These are phyloP conservation scores for Hemibagrus guttatus DNA, from an alignment of 2,797 vertebrate species.

Conservation along the genomic window DNA sequence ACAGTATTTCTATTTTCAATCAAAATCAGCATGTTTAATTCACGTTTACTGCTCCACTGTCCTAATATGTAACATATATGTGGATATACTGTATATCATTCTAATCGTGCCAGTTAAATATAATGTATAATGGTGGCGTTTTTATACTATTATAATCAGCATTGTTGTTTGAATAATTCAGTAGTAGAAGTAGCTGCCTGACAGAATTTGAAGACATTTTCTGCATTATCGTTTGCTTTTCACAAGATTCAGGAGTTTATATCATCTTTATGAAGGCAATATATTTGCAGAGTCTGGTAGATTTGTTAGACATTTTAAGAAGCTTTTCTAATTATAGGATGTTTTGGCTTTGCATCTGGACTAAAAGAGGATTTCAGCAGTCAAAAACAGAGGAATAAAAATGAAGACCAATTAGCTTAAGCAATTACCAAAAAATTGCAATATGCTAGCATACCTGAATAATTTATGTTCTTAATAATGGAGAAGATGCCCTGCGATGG, in stretches of 20 bases:
- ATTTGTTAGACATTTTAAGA: background rate
- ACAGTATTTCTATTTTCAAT: background rate
- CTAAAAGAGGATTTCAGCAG: background rate
- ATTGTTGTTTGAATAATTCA: background rate
- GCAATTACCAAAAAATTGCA: background rate
- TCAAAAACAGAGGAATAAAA: background rate
- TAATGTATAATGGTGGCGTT: background rate
- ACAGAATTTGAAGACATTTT: background rate
- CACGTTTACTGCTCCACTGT: background rate
- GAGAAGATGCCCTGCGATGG: too few relatives aligned
- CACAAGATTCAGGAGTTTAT: background rate
- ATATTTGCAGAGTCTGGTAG: background rate
- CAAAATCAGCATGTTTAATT: conserved; percentile 7
- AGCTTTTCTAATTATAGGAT: background rate
- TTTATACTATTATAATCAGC: background rate
- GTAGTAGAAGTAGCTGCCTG: background rate
- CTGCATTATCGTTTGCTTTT: background rate
- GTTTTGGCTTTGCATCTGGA: background rate
- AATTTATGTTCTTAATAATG: background rate
- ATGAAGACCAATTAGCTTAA: background rate
- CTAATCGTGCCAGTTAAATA: background rate
- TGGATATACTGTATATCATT: background rate
- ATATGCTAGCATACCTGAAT: background rate
- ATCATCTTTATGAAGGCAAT: background rate
- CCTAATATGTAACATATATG: background rate